Base-by-base conservation (phyloP, 2,113 vertebrate genomes). In the Indicator indicator region DNA sequence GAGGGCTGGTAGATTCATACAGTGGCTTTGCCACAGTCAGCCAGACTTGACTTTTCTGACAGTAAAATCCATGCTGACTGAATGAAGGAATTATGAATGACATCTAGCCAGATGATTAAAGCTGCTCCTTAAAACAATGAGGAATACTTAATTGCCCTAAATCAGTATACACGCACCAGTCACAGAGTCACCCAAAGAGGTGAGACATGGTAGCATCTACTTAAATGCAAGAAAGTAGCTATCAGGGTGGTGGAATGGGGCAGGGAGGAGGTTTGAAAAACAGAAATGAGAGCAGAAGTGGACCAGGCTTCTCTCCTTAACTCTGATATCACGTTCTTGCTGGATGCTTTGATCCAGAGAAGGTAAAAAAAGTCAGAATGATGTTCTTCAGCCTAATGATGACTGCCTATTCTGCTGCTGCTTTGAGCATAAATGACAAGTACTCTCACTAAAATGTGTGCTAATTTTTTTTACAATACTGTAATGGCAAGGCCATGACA, bases 401-500 rank as follows among this genome's bases (percentile, higher is more conserved):
- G 6, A 50, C 46, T 4, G 5, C 16, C 52, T 64, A 20, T 26
- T 40, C 38, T 74, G 40, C 32, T 40, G 63, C 13, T 82, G 7
- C 55, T 59, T 54, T 69, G 21, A 65, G 59, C 33, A 76, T 11
- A 60, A 79, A 77, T 1, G 0, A 48, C 12, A 58, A 77, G 44
- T n/a, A n/a, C 4, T 46, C 76, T 26, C 30, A 79, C 12, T 28
- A 23, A 18, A 0, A 1, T 1, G 1, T 2, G 4, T 27, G 15
- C 67, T 69, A 36, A 36, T 36, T 36, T 36, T 36, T 36, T 36
- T 36, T 36, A 36, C 36, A 7, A 36, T 36, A 36, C 36, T 8
- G 8, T 36, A 8, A 36, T 36, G 36, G 36, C 8, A 36, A 36
- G 36, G 36, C 36, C 36, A 36, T 36, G 36, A 36, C 36, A 36